Conservation (phyloP, 2,797 vertebrate genomes). For the Artibeus jamaicensis region DNA sequence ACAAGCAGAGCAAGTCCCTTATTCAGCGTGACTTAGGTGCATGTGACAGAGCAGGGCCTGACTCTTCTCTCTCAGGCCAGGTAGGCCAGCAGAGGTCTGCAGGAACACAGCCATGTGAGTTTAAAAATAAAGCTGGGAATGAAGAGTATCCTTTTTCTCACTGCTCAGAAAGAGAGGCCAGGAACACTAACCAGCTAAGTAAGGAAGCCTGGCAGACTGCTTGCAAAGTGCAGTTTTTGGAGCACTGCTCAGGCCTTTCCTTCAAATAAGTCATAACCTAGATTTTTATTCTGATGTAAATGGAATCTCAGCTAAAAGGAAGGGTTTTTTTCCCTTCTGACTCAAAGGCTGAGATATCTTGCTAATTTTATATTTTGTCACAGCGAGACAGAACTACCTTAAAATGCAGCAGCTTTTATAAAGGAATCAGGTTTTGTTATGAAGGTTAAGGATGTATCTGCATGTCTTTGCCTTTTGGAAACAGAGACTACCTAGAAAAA, state of each 20-base stretch:
- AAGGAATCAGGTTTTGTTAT: neutral
- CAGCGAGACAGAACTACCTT: neutral
- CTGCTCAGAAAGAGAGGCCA: neutral
- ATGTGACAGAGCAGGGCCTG: neutral
- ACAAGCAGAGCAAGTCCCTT: neutral
- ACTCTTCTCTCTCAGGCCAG: neutral
- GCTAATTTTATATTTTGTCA: neutral
- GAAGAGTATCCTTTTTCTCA: slow-evolving; percentile 43
- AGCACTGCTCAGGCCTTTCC: neutral
- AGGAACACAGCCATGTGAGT: slow-evolving; percentile 6
- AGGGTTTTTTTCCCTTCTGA: neutral
- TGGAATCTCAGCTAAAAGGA: neutral
- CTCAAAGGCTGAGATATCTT: neutral
- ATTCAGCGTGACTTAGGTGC: neutral
- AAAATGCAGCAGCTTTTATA: neutral
- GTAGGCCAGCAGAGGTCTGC: neutral
- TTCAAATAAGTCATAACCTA: slow-evolving; percentile 10
- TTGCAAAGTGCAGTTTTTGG: neutral
- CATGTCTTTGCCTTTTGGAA: neutral
- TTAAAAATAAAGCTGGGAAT: slow-evolving; percentile 64
- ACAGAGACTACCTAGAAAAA: neutral
- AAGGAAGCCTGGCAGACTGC: neutral
- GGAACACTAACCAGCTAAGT: neutral
- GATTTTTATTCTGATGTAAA: slow-evolving; percentile 1
- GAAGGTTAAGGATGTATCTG: neutral